Evolutionary conservation across 2,113 vertebrate genomes (phyloP), one percentile per base, ranked within the genome.

Genomic region (Nanorana parkeri): DNA sequence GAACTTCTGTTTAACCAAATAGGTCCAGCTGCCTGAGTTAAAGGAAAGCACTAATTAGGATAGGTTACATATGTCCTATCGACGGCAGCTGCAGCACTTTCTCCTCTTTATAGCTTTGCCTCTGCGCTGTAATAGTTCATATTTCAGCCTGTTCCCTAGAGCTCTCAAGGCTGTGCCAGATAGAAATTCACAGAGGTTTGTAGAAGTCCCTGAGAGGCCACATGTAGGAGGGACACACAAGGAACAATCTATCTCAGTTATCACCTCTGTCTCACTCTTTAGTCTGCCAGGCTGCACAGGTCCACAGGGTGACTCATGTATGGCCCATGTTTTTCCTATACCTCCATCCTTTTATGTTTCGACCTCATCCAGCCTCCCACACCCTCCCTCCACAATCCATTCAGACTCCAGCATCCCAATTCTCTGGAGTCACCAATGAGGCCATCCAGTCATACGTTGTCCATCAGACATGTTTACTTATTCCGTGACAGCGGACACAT

Each of bases 381-480:
- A 87, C 88, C 87, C 85, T 88, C 81, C 90, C 87, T 26, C 61
- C 21, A 17, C 13, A 41, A 32, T 29, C 72, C 55, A 58, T 74
- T 28, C 58, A 11, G 26, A 56, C 90, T 90, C 91, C 87, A 86
- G 84, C 77, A 86, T 88, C 90, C 89, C 85, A 90, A 88, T 87
- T 87, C 86, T 85, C 92, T 90, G 84, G 94, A 94, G 92, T 94
- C 90, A 91, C 91, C 94, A 84, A 84, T 91, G 94, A 94, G 96
- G 94, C 95, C 96, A 95, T 97, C 95, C 92, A 96, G 96, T 97
- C 96, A 95, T 92, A 95, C 94, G 92, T 94, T 97, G 96, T 98
- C 96, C 95, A 95, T 99, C 97, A 99, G 95, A 93, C 92, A 91
- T 98, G 97, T 99, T 98, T 99, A 98, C 96, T 96, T 95, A 96